phyloP scores from a whole-genome alignment of 2,797 vertebrate genomes.

The Chrysocyon brachyurus region DNA sequence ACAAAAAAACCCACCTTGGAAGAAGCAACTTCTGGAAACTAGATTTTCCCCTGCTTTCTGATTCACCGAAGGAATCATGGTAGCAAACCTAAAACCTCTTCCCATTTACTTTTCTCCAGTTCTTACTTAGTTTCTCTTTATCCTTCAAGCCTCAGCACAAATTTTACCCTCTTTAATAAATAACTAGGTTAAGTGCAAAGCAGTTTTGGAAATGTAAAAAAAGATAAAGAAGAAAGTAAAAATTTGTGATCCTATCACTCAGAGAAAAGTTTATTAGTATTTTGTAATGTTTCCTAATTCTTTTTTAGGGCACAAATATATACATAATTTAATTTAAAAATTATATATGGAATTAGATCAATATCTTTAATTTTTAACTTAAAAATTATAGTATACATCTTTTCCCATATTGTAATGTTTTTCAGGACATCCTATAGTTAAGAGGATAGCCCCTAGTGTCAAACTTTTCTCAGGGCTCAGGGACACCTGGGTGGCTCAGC shows the following conservation, averaged over 20 bases:
- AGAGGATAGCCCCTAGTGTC: not conserved
- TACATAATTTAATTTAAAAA: not conserved
- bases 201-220: not conserved
- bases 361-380: not conserved
- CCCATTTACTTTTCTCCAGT: not conserved
- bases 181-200: conserved; percentile 11
- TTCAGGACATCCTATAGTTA: not conserved
- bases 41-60: not conserved
- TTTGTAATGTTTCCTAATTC: not conserved
- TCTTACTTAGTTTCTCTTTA: not conserved
- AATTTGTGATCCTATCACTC: not conserved
- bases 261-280: not conserved
- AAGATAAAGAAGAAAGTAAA: not conserved
- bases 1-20: not conserved
- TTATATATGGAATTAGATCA: not conserved
- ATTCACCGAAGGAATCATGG: not conserved
- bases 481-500: too few relatives aligned
- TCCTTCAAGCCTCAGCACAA: not conserved
- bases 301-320: not conserved
- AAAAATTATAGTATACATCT: not conserved
- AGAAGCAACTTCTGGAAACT: not conserved
- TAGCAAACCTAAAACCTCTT: not conserved
- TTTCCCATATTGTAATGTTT: not conserved
- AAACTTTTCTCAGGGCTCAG: not conserved
- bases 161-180: not conserved